phyloP scores from a whole-genome alignment of 92 coral and sea anemone genomes.

The Blastomussa wellsi region DNA sequence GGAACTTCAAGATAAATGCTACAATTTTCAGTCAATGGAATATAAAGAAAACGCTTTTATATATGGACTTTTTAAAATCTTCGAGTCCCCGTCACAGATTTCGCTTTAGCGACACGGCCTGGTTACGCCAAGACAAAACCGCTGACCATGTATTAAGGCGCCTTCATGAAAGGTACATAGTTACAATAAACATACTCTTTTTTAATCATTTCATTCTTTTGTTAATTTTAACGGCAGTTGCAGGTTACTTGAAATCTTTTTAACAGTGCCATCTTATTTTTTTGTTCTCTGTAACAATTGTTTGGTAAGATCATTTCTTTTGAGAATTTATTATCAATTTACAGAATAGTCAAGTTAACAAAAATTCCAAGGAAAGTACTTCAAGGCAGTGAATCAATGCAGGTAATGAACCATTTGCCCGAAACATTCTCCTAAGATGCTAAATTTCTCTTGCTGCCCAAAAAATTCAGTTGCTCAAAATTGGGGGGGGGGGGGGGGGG shows the following conservation, averaged over 20 bases:
- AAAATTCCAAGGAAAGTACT: slow-evolving; percentile 74
- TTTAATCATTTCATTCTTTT: no score
- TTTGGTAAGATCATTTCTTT: no score
- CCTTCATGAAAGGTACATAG: slow-evolving; percentile 74
- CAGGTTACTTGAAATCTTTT: no score
- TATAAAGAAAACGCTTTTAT: slow-evolving; percentile 67
- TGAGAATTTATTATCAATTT: no score
- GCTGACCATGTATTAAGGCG: slow-evolving; percentile 72
- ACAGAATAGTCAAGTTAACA: slow-evolving; percentile 78
- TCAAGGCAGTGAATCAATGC: slow-evolving; percentile 83
- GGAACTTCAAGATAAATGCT: slow-evolving; percentile 50
- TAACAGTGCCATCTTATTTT: no score
- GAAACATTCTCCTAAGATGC: no score
- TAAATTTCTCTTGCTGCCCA: no score
- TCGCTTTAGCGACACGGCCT: slow-evolving; percentile 91
- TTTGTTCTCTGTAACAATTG: no score
- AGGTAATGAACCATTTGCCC: slow-evolving; percentile 26
- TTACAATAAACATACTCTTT: background rate
- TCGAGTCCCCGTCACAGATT: slow-evolving; percentile 85
- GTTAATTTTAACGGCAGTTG: no score
- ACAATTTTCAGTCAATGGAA: slow-evolving; percentile 63
- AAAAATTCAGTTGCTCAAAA: no score
- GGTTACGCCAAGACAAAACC: slow-evolving; percentile 86
- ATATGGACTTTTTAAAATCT: slow-evolving; percentile 63
- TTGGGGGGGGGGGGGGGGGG: no score